phyloP scores from a whole-genome alignment of 1,140 invertebrate genomes.

The Diachasmimorpha longicaudata region DNA sequence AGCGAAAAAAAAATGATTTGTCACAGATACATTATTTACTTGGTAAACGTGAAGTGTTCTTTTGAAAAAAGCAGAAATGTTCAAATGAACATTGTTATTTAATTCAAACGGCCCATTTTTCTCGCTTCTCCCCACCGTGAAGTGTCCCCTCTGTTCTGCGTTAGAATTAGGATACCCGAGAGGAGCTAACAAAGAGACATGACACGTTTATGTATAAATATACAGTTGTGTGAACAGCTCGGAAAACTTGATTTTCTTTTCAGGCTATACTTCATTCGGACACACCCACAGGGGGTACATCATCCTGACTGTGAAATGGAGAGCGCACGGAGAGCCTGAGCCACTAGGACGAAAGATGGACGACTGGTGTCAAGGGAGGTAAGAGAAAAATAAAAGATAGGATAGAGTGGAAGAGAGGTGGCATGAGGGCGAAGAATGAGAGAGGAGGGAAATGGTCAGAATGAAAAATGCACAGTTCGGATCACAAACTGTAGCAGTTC shows the following conservation, averaged over 20 bases:
- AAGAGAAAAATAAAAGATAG: not conserved
- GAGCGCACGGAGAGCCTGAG: not conserved
- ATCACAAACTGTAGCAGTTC: slow-evolving; percentile 9
- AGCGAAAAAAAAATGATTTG: too few relatives aligned
- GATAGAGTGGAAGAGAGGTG: slow-evolving; percentile 3
- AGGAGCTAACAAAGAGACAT: too few relatives aligned
- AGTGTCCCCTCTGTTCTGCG: too few relatives aligned
- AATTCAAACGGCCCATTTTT: too few relatives aligned
- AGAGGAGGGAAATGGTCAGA: slow-evolving; percentile 27
- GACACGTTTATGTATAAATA: not conserved
- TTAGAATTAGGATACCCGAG: too few relatives aligned
- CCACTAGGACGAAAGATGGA: slow-evolving; percentile 11
- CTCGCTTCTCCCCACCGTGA: too few relatives aligned
- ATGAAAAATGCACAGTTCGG: slow-evolving; percentile 46
- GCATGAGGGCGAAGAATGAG: slow-evolving; percentile 29
- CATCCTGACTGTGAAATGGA: not conserved
- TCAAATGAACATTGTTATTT: not conserved
- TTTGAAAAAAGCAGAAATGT: too few relatives aligned
- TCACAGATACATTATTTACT: too few relatives aligned
- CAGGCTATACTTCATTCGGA: not conserved
- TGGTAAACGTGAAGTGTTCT: too few relatives aligned
- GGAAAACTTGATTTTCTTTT: not conserved
- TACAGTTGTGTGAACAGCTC: not conserved
- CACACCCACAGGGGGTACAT: not conserved
- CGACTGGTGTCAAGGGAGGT: slow-evolving; percentile 14